Base-by-base conservation (phyloP, 2,797 vertebrate genomes). In the Epinephelus awoara region DNA sequence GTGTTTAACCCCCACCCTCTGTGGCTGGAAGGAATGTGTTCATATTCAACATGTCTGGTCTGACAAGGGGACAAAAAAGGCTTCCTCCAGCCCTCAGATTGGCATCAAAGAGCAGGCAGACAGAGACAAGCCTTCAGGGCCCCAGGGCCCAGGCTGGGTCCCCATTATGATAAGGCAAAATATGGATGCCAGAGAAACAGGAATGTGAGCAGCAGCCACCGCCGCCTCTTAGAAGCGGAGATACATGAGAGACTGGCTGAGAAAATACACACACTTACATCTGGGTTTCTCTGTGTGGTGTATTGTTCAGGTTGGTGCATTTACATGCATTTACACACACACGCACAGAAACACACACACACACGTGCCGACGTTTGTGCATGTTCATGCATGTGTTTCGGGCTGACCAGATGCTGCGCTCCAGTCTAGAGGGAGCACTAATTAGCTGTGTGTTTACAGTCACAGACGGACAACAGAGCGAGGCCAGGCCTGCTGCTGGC, bases 401-500 rank as follows among this genome's bases (percentile, higher is more conserved):
- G 51, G 51, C 85, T 79, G 89, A 91, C 84, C 93, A 94, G 91
- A 92, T 91, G 90, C 87, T 59, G 56, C 0, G 15, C 75, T 69
- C 52, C 72, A 44, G 90, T 90, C 92, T 84, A 84, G 78, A 83
- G 91, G 91, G 93, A 91, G 81, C 74, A 1, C 72, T 88, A 89
- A 92, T 93, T 92, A 91, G 86, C 87, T 23, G 78, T 17, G 81
- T 91, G 87, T 92, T 91, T 91, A 87, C 87, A 89, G 88, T 79
- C 87, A 78, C 87, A 89, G 84, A 80, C 72, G 71, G 85, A 90
- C 87, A 72, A 87, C 89, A 84, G 83, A 82, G 77, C 38, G 77
- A 75, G 81, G 85, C 84, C 73, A 18, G 44, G 82, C 80, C 75
- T 62, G 83, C 86, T 67, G 85, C 85, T 17, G 88, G 83, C 88